These are phyloP conservation scores for Nannoperca obscura DNA, from an alignment of 2,797 vertebrate species.

Conservation along the genomic window DNA sequence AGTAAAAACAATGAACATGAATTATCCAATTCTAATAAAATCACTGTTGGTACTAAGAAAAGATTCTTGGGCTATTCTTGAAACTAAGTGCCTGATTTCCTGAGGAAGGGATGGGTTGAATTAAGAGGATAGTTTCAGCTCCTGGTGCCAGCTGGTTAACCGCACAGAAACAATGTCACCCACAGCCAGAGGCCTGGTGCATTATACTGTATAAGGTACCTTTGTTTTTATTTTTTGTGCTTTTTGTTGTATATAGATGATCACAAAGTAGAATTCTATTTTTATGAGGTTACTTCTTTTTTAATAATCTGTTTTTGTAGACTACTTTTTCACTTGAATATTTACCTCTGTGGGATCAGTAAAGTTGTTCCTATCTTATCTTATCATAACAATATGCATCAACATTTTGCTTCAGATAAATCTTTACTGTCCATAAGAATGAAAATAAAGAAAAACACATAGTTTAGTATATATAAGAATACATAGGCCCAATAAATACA, in stretches of 20 bases:
- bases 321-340: background rate
- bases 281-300: background rate
- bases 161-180: conserved; percentile 20
- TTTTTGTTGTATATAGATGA: background rate
- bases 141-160: conserved; percentile 61
- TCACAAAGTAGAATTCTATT: background rate
- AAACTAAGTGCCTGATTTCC: conserved; percentile 58
- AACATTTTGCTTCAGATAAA: background rate
- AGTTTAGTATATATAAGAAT: background rate
- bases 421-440: background rate
- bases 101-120: conserved; percentile 56
- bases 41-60: conserved; percentile 21
- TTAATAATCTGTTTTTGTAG: background rate
- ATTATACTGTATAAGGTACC: background rate
- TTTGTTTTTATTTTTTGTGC: background rate
- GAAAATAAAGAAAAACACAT: background rate
- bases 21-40: conserved; percentile 52
- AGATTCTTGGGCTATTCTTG: conserved; percentile 36
- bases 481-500: no score
- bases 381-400: background rate
- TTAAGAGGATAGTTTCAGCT: conserved; percentile 24
- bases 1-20: conserved; percentile 51
- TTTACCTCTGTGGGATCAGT: background rate
- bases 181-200: conserved; percentile 1
- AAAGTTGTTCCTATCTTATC: background rate